phyloP scores from a whole-genome alignment of 1,140 invertebrate species.

The Drosophila grimshawi region DNA sequence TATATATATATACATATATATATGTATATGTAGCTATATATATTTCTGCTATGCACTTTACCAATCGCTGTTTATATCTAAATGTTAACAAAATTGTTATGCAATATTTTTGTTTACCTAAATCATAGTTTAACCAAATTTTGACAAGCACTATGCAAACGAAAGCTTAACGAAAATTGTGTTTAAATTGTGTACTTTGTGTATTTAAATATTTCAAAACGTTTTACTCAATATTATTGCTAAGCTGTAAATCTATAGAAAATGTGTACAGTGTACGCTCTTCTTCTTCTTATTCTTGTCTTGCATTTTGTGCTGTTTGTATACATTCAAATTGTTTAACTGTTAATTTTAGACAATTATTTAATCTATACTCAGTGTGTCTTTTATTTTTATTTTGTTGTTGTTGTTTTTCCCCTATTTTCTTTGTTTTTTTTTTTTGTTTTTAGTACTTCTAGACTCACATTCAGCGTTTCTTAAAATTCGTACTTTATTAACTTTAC shows the following conservation, averaged over 20 bases:
- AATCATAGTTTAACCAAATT: slow-evolving; percentile 27
- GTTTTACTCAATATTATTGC: slow-evolving; percentile 51
- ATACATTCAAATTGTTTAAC: slow-evolving; percentile 41
- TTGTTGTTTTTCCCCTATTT: slow-evolving; percentile 12
- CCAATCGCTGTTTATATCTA: slow-evolving; percentile 48
- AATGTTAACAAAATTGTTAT: slow-evolving; percentile 51
- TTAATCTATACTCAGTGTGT: slow-evolving; percentile 61
- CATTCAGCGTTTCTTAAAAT: slow-evolving; percentile 82
- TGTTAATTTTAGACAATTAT: slow-evolving; percentile 62
- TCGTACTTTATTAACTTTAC: slow-evolving; percentile 79
- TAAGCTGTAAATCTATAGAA: slow-evolving; percentile 63
- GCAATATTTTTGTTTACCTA: neutral
- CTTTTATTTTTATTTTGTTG: slow-evolving; percentile 20
- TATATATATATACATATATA: slow-evolving; percentile 17
- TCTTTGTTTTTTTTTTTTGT: too few species aligned
- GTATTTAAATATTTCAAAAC: slow-evolving; percentile 13
- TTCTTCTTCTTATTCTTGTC: neutral
- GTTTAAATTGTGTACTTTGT: slow-evolving; percentile 38
- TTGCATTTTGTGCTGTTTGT: slow-evolving; percentile 27
- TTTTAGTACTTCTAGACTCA: slow-evolving; percentile 73
- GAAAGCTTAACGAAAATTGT: slow-evolving; percentile 57
- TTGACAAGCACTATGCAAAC: slow-evolving; percentile 63
- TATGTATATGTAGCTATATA: slow-evolving; percentile 16
- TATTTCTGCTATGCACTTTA: slow-evolving; percentile 39
- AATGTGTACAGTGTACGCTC: slow-evolving; percentile 50